Evolutionary conservation across 2,113 vertebrate species (phyloP), one percentile per base, ranked within the genome.

Genomic region (Ceyx melanurus): DNA sequence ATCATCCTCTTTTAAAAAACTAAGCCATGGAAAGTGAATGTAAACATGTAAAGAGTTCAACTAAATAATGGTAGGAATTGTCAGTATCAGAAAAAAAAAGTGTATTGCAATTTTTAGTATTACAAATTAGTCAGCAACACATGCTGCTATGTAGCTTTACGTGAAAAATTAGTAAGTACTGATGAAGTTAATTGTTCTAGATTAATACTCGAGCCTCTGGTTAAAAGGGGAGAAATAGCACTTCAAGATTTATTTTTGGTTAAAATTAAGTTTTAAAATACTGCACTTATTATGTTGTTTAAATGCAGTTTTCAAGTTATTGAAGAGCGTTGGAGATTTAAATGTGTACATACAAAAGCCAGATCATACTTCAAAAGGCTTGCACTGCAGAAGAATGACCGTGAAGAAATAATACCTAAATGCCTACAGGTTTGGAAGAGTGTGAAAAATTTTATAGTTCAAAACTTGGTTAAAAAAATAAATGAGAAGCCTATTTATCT

Each of bases 61-160:
- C 3, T 40, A 43, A 71, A 20, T 62, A 19, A 10, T 20, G 2
- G 4, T 40, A 90, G 20, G 22, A 18, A 20, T 48, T 78, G 7
- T 56, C 28, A 53, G 6, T 45, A 35, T 64, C 8, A 11, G 57
- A 15, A 25, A 25, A 25, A 72, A 54, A 13, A 25, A 81, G 9
- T 31, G 54, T 58, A 18, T 56, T 71, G 10, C 2, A 3, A 26
- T 45, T 65, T 25, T 62, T 68, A 60, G 5, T 46, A 43, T 42
- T 62, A 70, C 4, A n/a, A 12, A 40, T 50, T 79, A 48, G 9
- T 56, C 6, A 5, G 5, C 21, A 37, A 76, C 64, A n/a, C 48
- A 19, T 6, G 33, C 11, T 51, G 10, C 33, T 60, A 71, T 0
- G 0, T 6, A 54, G 3, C 14, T 82, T 8, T 9, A 56, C 23